phyloP scores from a whole-genome alignment of 2,888 invertebrate species.

The Aphodius sticticus region DNA sequence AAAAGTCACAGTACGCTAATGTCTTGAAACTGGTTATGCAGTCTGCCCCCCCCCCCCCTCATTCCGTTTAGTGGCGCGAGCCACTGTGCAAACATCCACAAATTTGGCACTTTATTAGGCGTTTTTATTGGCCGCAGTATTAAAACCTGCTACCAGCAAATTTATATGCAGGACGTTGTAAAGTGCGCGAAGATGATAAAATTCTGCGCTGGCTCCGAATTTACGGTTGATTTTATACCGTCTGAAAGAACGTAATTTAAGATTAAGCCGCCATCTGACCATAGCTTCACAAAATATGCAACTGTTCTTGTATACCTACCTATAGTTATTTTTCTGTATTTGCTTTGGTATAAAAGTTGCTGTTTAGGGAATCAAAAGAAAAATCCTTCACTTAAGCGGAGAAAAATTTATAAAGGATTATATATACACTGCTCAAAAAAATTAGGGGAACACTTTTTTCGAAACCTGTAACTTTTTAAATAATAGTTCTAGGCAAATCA shows the following conservation, averaged over 20 bases:
- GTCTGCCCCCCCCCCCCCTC: background rate
- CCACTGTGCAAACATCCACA: constrained; percentile 16
- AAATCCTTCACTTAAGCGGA: too few relatives aligned
- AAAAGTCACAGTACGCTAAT: too few relatives aligned
- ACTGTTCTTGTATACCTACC: background rate
- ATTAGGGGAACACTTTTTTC: too few relatives aligned
- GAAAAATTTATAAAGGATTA: too few relatives aligned
- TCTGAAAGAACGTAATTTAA: background rate
- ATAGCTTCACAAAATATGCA: background rate
- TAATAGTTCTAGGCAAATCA: too few relatives aligned
- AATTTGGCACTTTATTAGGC: constrained; percentile 35
- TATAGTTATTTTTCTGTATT: background rate
- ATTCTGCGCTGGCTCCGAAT: background rate
- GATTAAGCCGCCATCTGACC: background rate
- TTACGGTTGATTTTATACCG: background rate
- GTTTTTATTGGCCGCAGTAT: constrained; percentile 30
- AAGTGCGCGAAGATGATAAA: background rate
- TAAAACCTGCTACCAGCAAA: constrained; percentile 1
- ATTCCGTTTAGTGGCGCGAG: constrained; percentile 23
- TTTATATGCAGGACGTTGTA: background rate
- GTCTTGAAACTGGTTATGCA: background rate
- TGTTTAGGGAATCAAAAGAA: too few relatives aligned
- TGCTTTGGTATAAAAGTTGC: too few relatives aligned
- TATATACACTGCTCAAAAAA: too few relatives aligned
- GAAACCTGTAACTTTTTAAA: too few relatives aligned